phyloP scores from a whole-genome alignment of 2,797 vertebrate genomes.

The Trematomus bernacchii region DNA sequence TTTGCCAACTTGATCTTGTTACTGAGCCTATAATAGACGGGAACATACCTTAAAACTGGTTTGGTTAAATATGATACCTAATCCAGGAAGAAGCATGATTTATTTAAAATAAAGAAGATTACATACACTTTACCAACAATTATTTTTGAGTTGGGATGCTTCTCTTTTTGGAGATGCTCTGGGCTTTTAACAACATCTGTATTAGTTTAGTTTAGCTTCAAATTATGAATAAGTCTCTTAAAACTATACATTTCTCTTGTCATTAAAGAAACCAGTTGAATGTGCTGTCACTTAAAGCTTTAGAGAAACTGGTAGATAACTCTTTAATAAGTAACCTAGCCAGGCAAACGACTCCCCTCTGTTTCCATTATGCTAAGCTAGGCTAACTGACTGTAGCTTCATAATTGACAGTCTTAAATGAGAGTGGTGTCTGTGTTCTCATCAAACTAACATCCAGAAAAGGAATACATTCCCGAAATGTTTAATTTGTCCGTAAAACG shows the following conservation, averaged over 20 bases:
- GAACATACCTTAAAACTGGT: slow-evolving; percentile 15
- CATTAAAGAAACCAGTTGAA: background rate
- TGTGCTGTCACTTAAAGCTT: too few species aligned
- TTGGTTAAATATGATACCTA: slow-evolving; percentile 11
- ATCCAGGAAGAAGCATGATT: background rate
- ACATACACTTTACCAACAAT: background rate
- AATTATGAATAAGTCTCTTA: too few species aligned
- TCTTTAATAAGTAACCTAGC: too few species aligned
- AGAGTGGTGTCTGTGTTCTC: background rate
- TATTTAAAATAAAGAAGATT: background rate
- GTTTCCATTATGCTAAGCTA: too few species aligned
- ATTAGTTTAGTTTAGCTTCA: too few species aligned
- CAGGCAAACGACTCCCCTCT: too few species aligned
- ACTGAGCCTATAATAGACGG: slow-evolving; percentile 25
- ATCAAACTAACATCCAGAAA: background rate
- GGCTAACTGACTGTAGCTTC: background rate
- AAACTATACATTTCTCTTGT: too few species aligned
- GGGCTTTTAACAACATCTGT: too few species aligned
- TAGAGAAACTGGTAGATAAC: too few species aligned
- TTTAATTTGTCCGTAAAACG: background rate
- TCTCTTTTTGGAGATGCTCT: too few species aligned
- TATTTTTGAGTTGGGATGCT: background rate
- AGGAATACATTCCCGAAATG: background rate
- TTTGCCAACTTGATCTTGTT: slow-evolving; percentile 19
- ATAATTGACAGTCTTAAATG: background rate